Evolutionary conservation across 2,113 vertebrate genomes (phyloP).

Genomic region (Motacilla alba): DNA sequence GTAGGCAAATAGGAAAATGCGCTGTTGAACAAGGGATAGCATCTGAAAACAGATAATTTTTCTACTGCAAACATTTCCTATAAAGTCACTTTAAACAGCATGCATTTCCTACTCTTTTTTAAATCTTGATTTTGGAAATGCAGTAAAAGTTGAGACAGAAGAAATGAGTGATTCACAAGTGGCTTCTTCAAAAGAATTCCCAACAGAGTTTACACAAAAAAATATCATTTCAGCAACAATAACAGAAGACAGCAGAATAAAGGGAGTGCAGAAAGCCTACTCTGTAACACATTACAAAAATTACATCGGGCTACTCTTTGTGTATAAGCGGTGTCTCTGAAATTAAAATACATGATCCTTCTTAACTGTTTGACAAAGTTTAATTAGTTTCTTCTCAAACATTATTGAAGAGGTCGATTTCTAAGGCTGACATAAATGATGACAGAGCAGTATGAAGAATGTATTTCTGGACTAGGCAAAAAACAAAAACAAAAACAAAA

Average conservation of each 20-base stretch:
- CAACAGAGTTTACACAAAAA: constrained; percentile 28
- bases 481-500: not conserved
- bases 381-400: not conserved
- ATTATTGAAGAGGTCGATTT: not conserved
- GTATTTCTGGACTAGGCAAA: not conserved
- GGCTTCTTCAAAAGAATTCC: constrained; percentile 65
- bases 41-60: not conserved
- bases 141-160: not conserved
- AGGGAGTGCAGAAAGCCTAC: not conserved
- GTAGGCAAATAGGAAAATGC: not conserved
- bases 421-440: not conserved
- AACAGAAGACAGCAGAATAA: constrained; percentile 25
- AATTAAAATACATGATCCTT: not conserved
- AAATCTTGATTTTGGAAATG: constrained; percentile 51
- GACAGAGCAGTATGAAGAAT: not conserved
- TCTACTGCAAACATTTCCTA: not conserved
- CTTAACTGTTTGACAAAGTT: constrained; percentile 18
- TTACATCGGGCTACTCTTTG: not conserved
- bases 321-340: not conserved
- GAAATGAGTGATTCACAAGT: constrained; percentile 66
- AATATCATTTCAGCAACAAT: constrained; percentile 45
- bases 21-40: not conserved
- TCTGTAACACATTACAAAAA: constrained; percentile 40
- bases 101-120: not conserved
- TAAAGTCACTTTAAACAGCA: not conserved